phyloP scores from a whole-genome alignment of 2,888 invertebrate species.

The Geophilus truncorum region DNA sequence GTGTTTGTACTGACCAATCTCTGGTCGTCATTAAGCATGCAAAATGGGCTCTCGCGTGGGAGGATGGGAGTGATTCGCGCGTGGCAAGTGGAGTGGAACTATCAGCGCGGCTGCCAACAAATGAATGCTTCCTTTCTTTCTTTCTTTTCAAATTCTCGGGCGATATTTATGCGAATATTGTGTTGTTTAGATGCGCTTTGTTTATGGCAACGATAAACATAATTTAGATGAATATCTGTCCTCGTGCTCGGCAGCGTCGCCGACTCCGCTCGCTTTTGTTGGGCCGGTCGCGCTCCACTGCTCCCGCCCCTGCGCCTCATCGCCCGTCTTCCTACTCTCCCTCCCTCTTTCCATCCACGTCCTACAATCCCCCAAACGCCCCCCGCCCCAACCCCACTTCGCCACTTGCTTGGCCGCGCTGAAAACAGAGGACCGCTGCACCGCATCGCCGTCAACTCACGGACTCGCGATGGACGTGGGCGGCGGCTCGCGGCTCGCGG shows the following conservation, averaged over 20 bases:
- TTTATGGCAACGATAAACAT: constrained; percentile 30
- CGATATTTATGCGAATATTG: constrained; percentile 29
- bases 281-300: constrained; percentile 27
- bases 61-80: constrained; percentile 23
- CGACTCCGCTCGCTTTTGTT: constrained; percentile 27
- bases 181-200: constrained; percentile 30
- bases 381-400: neutral
- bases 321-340: neutral
- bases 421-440: neutral
- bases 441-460: neutral
- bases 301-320: constrained; percentile 27
- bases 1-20: constrained; percentile 23
- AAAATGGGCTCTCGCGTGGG: constrained; percentile 27
- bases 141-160: constrained; percentile 19
- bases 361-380: neutral
- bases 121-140: constrained; percentile 28
- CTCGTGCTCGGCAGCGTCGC: constrained; percentile 25
- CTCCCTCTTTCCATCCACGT: neutral
- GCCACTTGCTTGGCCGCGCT: neutral
- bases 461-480: neutral
- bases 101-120: constrained; percentile 28
- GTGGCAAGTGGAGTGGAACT: constrained; percentile 29
- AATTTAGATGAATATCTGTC: constrained; percentile 31
- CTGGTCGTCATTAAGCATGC: constrained; percentile 22
- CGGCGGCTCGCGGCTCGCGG: neutral